phyloP scores from a whole-genome alignment of 2,797 vertebrate species.

The Eremophila alpestris region DNA sequence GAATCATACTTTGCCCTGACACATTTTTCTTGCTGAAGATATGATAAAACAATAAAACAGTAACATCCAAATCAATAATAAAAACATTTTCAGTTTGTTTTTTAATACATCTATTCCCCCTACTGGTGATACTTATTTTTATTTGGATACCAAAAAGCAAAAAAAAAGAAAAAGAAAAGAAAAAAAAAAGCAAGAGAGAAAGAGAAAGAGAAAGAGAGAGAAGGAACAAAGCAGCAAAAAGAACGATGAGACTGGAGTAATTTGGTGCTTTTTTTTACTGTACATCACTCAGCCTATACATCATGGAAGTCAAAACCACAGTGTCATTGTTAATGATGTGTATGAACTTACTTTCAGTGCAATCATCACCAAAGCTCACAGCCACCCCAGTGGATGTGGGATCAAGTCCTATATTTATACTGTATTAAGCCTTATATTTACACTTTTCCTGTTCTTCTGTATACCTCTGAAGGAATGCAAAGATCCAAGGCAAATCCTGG shows the following conservation, averaged over 20 bases:
- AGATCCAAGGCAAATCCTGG: not conserved
- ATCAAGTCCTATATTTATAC: not conserved
- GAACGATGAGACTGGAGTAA: not conserved
- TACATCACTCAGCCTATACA: not conserved
- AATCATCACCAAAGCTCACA: not conserved
- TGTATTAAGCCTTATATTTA: not conserved
- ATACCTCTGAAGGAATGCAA: not conserved
- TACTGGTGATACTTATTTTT: slow-evolving; percentile 81
- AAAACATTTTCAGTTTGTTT: slow-evolving; percentile 72
- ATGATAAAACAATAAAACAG: slow-evolving; percentile 42
- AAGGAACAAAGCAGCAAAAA: not conserved
- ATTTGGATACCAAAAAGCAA: slow-evolving; percentile 47
- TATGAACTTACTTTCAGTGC: not conserved
- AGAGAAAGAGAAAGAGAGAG: not conserved
- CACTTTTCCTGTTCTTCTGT: not conserved
- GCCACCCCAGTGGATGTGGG: not conserved
- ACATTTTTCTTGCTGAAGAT: slow-evolving; percentile 24
- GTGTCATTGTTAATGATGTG: not conserved
- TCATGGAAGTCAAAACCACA: not conserved
- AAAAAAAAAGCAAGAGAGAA: not conserved
- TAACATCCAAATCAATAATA: slow-evolving; percentile 68
- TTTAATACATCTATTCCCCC: slow-evolving; percentile 81
- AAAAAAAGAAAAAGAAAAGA: not conserved
- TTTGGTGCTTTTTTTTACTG: not conserved
- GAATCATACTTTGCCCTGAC: not conserved